Base-by-base conservation (phyloP, 1,140 invertebrate genomes). In the Chrysoperla carnea region DNA sequence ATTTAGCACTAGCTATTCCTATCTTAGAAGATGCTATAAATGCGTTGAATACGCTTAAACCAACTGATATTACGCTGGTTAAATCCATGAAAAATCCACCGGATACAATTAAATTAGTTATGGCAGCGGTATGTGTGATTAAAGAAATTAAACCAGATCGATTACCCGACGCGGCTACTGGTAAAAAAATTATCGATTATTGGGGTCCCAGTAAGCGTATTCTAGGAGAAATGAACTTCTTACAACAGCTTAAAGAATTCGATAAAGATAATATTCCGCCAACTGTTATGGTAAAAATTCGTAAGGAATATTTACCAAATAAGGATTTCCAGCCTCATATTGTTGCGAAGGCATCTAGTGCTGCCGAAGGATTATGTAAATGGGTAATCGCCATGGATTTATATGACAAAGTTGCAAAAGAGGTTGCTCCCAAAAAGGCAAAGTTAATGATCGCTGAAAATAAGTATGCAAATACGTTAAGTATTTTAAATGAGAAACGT, bases 41-140 rank as follows among this genome's bases (percentile, higher is more conserved):
- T 36, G 91, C 94, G 12, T 63, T 98, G 7, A 84, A 97, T 58
- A 96, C 90, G 1, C 66, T 97, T 5, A 97, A 95, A 61, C 90
- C 90, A 13, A 70, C 76, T 12, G 93, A 99, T 61, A 95, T 98
- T 44, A 88, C 87, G 9, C 64, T 93, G 33, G 86, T 98, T 0
- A 97, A 96, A 63, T 83, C 91, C 0, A 97, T 98, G 93, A 94
- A 93, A 67, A 94, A 93, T 68, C 94, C 94, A 8, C 94, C 94
- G 6, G 76, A 79, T 29, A 83, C 83, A 12, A 81, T 98, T 0
- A 90, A 90, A 58, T 57, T 96, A 41, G 92, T 93, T 1, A 89
- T 97, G 83, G 91, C 90, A 31, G 88, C 91, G 4, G 82, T 96
- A 13, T 96, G 91, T 61, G 84, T 97, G 0, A 92, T 96, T 72